Evolutionary conservation across 2,888 invertebrate genomes (phyloP).

Genomic region (Lamellibrachia satsuma): DNA sequence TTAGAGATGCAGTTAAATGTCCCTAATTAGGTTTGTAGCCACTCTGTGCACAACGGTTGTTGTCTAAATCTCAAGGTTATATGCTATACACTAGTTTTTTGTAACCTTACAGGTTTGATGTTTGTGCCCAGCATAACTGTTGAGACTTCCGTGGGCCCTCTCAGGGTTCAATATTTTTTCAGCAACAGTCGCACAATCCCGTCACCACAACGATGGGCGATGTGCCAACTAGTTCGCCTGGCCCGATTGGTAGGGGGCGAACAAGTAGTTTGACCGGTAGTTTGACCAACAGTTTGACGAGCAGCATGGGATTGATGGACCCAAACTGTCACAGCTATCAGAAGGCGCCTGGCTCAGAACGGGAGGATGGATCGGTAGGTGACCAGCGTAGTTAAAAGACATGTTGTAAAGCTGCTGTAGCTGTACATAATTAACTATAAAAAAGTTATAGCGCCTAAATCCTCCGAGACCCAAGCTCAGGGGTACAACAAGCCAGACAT

Average conservation of each 20-base stretch:
- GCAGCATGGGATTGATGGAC: slow-evolving; percentile 28
- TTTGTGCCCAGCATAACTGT: not conserved
- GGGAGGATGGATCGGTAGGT: slow-evolving; percentile 56
- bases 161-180: slow-evolving; percentile 17
- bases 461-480: too few relatives aligned
- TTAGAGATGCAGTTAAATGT: not conserved
- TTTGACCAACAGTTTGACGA: not conserved
- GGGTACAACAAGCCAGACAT: too few relatives aligned
- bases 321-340: slow-evolving; percentile 49
- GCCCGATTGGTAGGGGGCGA: slow-evolving; percentile 65
- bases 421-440: not conserved
- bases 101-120: not conserved
- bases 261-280: slow-evolving; percentile 59
- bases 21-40: not conserved
- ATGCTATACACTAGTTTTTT: not conserved
- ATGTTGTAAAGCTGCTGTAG: not conserved
- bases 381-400: not conserved
- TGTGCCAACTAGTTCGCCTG: slow-evolving; percentile 45
- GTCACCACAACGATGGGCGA: not conserved
- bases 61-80: not conserved
- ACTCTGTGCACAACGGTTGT: not conserved
- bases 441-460: too few relatives aligned
- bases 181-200: not conserved
- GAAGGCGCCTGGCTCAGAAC: slow-evolving; percentile 65
- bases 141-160: not conserved